phyloP scores from a whole-genome alignment of 2,888 invertebrate genomes.

The Teinopalpus imperialis region DNA sequence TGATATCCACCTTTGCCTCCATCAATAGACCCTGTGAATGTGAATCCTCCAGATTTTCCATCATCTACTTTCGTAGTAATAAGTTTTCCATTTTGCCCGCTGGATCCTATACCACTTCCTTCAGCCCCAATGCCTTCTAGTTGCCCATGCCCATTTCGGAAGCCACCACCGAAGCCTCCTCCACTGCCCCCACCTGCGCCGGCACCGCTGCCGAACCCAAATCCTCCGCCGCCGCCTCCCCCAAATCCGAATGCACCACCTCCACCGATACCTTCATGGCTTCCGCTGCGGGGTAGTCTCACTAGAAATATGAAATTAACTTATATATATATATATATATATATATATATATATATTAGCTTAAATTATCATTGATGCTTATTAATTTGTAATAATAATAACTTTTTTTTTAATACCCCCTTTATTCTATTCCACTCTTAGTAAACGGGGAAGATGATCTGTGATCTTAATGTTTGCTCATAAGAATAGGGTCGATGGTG shows the following conservation, averaged over 20 bases:
- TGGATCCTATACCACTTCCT: slow-evolving; percentile 24
- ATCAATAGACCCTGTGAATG: slow-evolving; percentile 58
- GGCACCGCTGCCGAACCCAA: slow-evolving; percentile 39
- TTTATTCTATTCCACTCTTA: too few species aligned
- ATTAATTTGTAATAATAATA: too few species aligned
- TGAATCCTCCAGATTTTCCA: slow-evolving; percentile 71
- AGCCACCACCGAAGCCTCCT: slow-evolving; percentile 28
- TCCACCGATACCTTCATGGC: neutral
- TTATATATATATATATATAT: too few species aligned
- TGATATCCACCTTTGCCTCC: slow-evolving; percentile 64
- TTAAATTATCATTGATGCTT: too few species aligned
- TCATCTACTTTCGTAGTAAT: slow-evolving; percentile 64
- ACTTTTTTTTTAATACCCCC: too few species aligned
- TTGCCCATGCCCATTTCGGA: too few species aligned
- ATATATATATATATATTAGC: too few species aligned
- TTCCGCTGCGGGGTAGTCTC: slow-evolving; percentile 5
- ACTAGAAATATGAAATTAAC: slow-evolving; percentile 7
- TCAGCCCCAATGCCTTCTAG: slow-evolving; percentile 25
- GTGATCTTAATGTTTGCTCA: too few species aligned
- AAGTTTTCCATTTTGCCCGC: slow-evolving; percentile 39
- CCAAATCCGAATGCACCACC: slow-evolving; percentile 33
- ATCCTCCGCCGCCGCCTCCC: slow-evolving; percentile 34
- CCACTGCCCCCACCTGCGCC: slow-evolving; percentile 36
- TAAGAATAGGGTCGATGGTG: too few species aligned
- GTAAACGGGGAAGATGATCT: too few species aligned